Conservation (phyloP, 2,888 invertebrate species). For the Charanyca ferruginea region DNA sequence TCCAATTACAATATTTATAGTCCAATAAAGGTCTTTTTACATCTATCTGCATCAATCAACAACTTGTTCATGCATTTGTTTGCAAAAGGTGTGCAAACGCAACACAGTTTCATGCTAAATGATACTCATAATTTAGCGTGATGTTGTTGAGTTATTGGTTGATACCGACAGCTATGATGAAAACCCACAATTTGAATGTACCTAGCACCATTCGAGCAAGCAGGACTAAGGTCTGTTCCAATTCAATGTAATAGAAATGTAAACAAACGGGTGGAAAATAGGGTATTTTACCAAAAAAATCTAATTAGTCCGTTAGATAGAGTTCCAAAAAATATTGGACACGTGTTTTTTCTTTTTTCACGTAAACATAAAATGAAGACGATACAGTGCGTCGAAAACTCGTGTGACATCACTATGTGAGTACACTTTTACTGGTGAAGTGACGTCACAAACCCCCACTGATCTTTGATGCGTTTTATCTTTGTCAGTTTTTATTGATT, state of each 20-base stretch:
- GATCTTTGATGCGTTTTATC: too few species aligned
- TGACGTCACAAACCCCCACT: too few species aligned
- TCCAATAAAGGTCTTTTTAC: constrained; percentile 16
- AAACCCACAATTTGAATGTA: constrained; percentile 17
- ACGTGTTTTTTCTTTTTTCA: too few species aligned
- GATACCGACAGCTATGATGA: constrained; percentile 19
- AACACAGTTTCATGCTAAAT: constrained; percentile 4
- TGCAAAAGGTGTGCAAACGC: too few species aligned
- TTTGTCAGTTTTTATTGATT: too few species aligned
- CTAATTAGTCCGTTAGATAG: too few species aligned
- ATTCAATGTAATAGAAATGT: constrained; percentile 9
- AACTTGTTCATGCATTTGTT: neutral
- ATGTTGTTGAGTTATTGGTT: neutral
- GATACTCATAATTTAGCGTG: neutral
- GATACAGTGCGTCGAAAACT: too few species aligned
- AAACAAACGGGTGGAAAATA: neutral
- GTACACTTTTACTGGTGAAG: too few species aligned
- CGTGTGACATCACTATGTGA: too few species aligned
- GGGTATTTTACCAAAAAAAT: too few species aligned
- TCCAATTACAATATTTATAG: constrained; percentile 23
- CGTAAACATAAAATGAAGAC: too few species aligned
- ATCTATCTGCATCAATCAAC: constrained; percentile 15
- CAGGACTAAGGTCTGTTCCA: constrained; percentile 26
- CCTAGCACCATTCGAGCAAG: constrained; percentile 51
- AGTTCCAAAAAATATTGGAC: too few species aligned